Conservation (phyloP, 1,140 invertebrate genomes). For the Hylaeus anthracinus region DNA sequence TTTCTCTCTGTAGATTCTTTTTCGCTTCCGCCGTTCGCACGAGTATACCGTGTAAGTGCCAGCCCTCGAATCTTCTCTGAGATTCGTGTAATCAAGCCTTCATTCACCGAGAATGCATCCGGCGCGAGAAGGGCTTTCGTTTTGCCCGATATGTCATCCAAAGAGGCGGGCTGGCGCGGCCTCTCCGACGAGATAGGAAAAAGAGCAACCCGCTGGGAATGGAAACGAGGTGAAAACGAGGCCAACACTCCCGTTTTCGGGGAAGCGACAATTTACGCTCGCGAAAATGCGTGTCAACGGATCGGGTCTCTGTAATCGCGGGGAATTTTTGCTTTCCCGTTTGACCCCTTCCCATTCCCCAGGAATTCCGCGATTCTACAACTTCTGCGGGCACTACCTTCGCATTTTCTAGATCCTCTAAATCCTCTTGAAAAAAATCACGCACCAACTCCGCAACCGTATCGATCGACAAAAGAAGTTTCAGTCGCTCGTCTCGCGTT, state of each 20-base stretch:
- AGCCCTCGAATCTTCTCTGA: constrained; percentile 26
- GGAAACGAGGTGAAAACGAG: constrained; percentile 24
- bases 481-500: too few relatives aligned
- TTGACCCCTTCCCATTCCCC: not conserved
- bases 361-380: too few relatives aligned
- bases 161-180: not conserved
- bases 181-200: not conserved
- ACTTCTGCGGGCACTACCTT: too few relatives aligned
- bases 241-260: constrained; percentile 18
- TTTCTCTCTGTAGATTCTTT: not conserved
- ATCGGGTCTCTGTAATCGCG: not conserved
- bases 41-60: constrained; percentile 9
- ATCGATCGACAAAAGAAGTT: too few relatives aligned
- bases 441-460: too few relatives aligned
- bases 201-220: not conserved
- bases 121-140: constrained; percentile 21
- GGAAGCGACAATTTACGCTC: not conserved
- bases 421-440: too few relatives aligned
- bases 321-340: not conserved
- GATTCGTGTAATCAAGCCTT: constrained; percentile 43
- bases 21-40: not conserved
- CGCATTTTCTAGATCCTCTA: too few relatives aligned
- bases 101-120: constrained; percentile 32
- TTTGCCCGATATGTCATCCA: constrained; percentile 27
- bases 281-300: not conserved